Base-by-base conservation (phyloP, 1,140 invertebrate species). In the Zaprionus lachaisei region DNA sequence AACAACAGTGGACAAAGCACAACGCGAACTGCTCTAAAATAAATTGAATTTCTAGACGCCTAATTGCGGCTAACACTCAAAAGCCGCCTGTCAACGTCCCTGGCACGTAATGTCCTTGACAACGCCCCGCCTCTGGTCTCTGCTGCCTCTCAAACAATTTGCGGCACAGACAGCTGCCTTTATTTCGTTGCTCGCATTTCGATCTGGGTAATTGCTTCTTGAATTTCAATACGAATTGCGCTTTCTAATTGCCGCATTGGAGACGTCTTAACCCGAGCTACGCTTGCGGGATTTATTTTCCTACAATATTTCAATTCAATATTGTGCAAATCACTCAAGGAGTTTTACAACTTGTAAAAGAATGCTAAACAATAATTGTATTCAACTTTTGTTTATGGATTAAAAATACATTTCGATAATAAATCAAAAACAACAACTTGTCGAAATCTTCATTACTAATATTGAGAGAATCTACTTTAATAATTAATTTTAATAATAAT, bases 141-240 rank as follows among this genome's bases (percentile, higher is more conserved):
- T 12, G 11, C 22, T 11, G 7, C 47, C 6, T 17, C 44, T 20
- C 17, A 9, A 31, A 7, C 7, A 20, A n/a, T 15, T 15, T n/a
- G 12, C 38, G 9, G 20, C 47, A 20, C 47, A 49, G 6, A 57
- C 54, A 44, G 49, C 58, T 4, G 2, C 24, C n/a, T 15, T 60
- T 11, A 15, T 74, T 65, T 65, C 63, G 55, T 84, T 85, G 69
- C 71, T 81, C 64, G 49, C 56, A 75, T 79, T 81, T 79, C 72
- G 71, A 72, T 74, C 71, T 69, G 69, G 85, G 84, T 90, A 90
- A 90, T 90, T 90, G 85, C 85, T 90, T 81, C 85, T 90, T 90
- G 81, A 90, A 90, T 90, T 90, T 90, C 81, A 90, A 90, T 90
- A 85, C 86, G 80, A 79, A 80, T 70, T 81, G 65, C 55, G 38